Percentiles rank a stretch among this genome's conserved stretches.
Conservation (phyloP, 2,888 invertebrate genomes). For the Agapostemon virescens region DNA sequence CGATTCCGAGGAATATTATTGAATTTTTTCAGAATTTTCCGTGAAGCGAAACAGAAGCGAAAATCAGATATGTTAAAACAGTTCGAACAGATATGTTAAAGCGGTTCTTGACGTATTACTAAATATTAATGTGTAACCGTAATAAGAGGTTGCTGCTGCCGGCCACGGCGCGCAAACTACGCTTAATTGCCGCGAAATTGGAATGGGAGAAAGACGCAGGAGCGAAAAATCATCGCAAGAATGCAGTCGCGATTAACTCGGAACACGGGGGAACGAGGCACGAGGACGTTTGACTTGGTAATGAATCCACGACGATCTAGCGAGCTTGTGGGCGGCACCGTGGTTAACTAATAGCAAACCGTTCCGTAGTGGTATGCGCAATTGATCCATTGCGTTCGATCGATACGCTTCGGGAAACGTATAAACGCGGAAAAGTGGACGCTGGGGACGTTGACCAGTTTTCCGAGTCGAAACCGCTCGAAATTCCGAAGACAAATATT, state of each 20-base stretch:
- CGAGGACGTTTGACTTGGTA: constrained; percentile 18
- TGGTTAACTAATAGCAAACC: constrained; percentile 14
- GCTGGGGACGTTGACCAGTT: too few species aligned
- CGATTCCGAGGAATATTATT: neutral
- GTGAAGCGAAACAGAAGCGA: neutral
- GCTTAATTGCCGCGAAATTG: constrained; percentile 35
- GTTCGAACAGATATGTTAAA: too few species aligned
- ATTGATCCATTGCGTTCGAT: constrained; percentile 3
- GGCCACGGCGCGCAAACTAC: neutral
- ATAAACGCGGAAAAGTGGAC: neutral
- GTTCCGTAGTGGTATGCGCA: neutral
- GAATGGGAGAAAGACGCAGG: neutral
- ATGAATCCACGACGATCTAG: constrained; percentile 19
- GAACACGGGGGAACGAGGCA: neutral
- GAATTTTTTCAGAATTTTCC: neutral
- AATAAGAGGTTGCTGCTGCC: constrained; percentile 18
- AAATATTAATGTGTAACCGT: constrained; percentile 39
- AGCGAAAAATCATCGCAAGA: constrained; percentile 5
- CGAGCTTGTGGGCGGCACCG: constrained; percentile 4
- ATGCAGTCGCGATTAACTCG: constrained; percentile 20
- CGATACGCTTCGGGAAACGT: neutral
- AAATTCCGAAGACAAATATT: too few species aligned
- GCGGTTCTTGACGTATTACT: neutral
- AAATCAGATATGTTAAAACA: neutral
- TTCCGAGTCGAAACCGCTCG: too few species aligned